A percentile compares a stretch with the other conserved stretches of the same genome.
Conservation (phyloP, 2,888 invertebrate genomes). For the Mesopsocus fuscifrons region DNA sequence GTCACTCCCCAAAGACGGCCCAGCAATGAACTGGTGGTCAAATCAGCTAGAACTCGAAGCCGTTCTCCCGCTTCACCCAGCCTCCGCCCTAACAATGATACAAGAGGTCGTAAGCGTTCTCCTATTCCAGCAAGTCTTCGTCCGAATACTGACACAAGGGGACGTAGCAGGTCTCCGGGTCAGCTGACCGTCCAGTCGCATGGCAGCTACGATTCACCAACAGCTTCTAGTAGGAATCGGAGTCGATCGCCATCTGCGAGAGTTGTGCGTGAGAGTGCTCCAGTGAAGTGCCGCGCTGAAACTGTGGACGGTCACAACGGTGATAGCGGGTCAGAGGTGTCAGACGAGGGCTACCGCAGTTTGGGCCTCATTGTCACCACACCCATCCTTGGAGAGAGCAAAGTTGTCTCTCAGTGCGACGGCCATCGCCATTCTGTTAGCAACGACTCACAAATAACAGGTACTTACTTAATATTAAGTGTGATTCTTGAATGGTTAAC, state of each 20-base stretch:
- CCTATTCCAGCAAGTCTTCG: too few relatives aligned
- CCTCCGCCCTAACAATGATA: too few relatives aligned
- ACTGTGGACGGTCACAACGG: slow-evolving; percentile 39
- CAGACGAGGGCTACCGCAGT: slow-evolving; percentile 70
- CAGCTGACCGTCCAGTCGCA: slow-evolving; percentile 13
- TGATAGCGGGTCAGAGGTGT: slow-evolving; percentile 67
- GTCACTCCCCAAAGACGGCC: slow-evolving; percentile 21
- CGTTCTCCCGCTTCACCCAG: too few relatives aligned
- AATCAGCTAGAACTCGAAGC: too few relatives aligned
- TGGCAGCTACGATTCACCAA: slow-evolving; percentile 13
- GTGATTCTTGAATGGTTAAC: too few relatives aligned
- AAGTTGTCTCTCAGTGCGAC: slow-evolving; percentile 16
- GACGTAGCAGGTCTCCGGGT: slow-evolving; percentile 13
- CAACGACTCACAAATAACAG: not conserved
- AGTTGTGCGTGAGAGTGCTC: not conserved
- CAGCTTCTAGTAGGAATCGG: slow-evolving; percentile 9
- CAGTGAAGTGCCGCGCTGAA: slow-evolving; percentile 17
- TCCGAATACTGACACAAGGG: too few relatives aligned
- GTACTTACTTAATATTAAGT: too few relatives aligned
- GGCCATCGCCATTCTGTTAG: slow-evolving; percentile 7
- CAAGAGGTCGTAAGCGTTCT: too few relatives aligned
- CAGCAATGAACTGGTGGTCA: too few relatives aligned
- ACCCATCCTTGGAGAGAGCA: slow-evolving; percentile 29
- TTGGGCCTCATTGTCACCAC: slow-evolving; percentile 43
- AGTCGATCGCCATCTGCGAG: slow-evolving; percentile 13